Base-by-base conservation (phyloP, 2,888 invertebrate species). In the Seira sanloemensis region DNA sequence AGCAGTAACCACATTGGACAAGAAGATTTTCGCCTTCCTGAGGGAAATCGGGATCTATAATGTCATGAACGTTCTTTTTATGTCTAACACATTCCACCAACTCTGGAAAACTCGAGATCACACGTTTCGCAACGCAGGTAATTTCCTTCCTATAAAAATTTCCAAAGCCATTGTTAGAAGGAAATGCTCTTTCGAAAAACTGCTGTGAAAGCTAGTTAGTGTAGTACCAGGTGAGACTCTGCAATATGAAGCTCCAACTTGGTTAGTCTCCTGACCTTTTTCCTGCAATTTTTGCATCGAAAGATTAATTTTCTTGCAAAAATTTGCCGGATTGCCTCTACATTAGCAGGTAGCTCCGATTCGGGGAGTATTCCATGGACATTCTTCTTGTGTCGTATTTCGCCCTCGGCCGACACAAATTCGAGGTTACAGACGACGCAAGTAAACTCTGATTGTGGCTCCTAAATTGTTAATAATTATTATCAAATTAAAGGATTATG, bases 21-120 rank as follows among this genome's bases (percentile, higher is more conserved):
- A 50, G 66, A 37, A 19, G 2, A 2, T 54, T 9, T 2, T 46
- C 18, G 4, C 25, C 62, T 62, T 62, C 62, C 19, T 37, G 2
- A 65, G 65, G 21, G 7, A 7, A 4, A 27, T 19, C 23, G 12
- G 23, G 23, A 19, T 66, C 46, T 16, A 37, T 21, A 5, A 74
- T n/a, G 16, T 62, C 37, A 18, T 76, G 74, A n/a, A 62, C 74
- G 24, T 58, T 74, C 54, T 37, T 68, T 9, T 74, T 74, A 23
- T 74, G 74, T 68, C 80, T 68, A 12, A 5, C 24, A n/a, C 0
- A 77, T 46, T 1, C 76, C 76, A 0, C 23, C 24, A 16, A n/a
- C 25, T 1, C 68, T 25, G 0, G 1, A 23, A 4, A 77, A 25
- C 4, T 21, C 26, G 16, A 80, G n/a, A 4, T 26, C 18, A 21